These are phyloP conservation scores for Chaenocephalus aceratus DNA, from an alignment of 2,113 vertebrate species.

Conservation along the genomic window DNA sequence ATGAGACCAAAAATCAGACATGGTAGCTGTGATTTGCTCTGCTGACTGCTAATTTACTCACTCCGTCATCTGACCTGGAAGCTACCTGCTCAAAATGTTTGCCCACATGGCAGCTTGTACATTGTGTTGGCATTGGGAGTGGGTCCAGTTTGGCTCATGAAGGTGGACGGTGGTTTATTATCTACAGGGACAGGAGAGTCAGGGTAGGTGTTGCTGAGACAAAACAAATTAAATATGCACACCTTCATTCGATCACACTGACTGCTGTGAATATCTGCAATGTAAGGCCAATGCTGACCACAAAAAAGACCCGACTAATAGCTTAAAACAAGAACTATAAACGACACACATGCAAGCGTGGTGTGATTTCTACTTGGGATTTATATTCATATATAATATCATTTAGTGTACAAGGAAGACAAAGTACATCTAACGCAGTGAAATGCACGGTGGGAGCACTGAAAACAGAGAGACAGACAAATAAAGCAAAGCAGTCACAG, in stretches of 20 bases:
- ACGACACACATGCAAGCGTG: background rate
- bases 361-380: background rate
- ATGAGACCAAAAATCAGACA: conserved; percentile 15
- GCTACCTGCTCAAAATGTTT: conserved; percentile 56
- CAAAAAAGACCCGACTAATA: conserved; percentile 1
- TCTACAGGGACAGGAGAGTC: conserved; percentile 69
- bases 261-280: conserved; percentile 2
- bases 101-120: conserved; percentile 42
- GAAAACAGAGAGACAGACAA: conserved; percentile 4
- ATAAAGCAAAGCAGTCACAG: conserved; percentile 21
- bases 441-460: conserved; percentile 43
- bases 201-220: conserved; percentile 47
- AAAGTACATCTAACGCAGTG: conserved; percentile 14
- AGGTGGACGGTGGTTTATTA: conserved; percentile 61
- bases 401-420: background rate
- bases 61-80: conserved; percentile 30
- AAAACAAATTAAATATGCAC: conserved; percentile 35
- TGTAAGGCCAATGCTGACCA: background rate
- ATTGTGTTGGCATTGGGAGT: conserved; percentile 62
- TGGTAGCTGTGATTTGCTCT: conserved; percentile 31
- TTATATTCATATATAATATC: background rate
- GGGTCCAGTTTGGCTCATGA: conserved; percentile 68
- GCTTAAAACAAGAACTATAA: background rate
- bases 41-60: conserved; percentile 24
- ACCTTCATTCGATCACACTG: background rate